Evolutionary conservation across 2,888 invertebrate genomes (phyloP).

Genomic region (Phragmatobia fuliginosa): DNA sequence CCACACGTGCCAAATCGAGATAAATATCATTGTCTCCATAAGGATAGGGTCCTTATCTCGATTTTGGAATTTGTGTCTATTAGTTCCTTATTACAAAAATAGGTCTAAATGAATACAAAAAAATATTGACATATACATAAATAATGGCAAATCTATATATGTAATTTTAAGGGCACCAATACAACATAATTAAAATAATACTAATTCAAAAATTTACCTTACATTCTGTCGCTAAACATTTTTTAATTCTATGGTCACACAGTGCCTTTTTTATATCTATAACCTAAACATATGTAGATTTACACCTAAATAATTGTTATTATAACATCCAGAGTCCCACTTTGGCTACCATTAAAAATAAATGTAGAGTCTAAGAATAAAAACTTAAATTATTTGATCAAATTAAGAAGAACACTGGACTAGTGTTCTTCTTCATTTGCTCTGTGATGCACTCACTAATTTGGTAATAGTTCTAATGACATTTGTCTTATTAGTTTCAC

Average conservation of each 20-base stretch:
- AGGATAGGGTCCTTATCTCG: too few species aligned
- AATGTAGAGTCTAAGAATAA: constrained; percentile 25
- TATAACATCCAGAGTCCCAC: constrained; percentile 50
- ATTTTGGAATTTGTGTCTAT: too few species aligned
- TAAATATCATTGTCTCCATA: too few species aligned
- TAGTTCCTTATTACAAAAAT: too few species aligned
- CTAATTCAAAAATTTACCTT: background rate
- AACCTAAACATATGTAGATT: constrained; percentile 13
- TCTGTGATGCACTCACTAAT: constrained; percentile 25
- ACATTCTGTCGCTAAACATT: background rate
- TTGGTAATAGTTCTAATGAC: constrained; percentile 12
- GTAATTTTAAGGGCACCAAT: background rate
- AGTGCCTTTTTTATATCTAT: constrained; percentile 23
- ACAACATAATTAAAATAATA: background rate
- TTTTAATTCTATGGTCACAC: background rate
- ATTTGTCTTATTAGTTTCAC: constrained; percentile 4
- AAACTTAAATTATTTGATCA: constrained; percentile 53
- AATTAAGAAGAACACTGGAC: constrained; percentile 70
- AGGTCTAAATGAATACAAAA: too few species aligned
- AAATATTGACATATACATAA: too few species aligned
- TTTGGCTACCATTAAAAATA: constrained; percentile 63
- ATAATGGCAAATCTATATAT: background rate
- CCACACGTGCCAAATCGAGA: too few species aligned
- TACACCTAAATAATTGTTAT: constrained; percentile 1
- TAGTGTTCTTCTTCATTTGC: constrained; percentile 71